These are phyloP conservation scores for Barbus barbus DNA, from an alignment of 2,113 vertebrate genomes.

Conservation along the genomic window DNA sequence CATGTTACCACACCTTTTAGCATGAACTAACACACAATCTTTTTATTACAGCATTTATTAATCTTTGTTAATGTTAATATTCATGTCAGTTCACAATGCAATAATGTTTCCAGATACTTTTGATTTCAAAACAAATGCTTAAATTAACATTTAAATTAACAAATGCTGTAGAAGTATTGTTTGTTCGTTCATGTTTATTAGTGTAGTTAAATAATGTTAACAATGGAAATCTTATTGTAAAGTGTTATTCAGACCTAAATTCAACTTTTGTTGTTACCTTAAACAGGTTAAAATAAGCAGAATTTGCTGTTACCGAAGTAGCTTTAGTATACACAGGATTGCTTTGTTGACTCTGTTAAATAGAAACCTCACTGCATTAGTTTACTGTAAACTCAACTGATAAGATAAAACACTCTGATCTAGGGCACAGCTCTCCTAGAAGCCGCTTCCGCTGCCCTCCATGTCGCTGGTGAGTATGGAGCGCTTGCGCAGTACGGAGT, in stretches of 20 bases:
- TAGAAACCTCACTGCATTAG: not conserved
- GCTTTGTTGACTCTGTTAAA: not conserved
- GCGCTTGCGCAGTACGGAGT: conserved; percentile 71
- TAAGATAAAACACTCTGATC: not conserved
- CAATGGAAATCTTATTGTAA: not conserved
- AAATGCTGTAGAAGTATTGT: not conserved
- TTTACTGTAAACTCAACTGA: not conserved
- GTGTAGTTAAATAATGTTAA: not conserved
- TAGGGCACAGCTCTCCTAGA: conserved; percentile 57
- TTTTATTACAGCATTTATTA: not conserved
- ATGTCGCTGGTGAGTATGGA: conserved; percentile 72
- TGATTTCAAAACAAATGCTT: not conserved
- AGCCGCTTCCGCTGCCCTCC: conserved; percentile 81
- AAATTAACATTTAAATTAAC: not conserved
- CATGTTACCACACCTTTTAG: not conserved
- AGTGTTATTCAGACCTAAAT: not conserved
- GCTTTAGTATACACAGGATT: not conserved
- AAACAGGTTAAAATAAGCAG: not conserved
- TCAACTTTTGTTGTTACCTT: not conserved
- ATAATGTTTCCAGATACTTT: not conserved
- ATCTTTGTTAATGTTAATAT: not conserved
- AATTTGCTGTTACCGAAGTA: not conserved
- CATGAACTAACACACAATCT: not conserved
- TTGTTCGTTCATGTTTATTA: not conserved
- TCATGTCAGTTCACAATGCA: not conserved